phyloP scores from a whole-genome alignment of 2,113 vertebrate species.

The Corythoichthys intestinalis region DNA sequence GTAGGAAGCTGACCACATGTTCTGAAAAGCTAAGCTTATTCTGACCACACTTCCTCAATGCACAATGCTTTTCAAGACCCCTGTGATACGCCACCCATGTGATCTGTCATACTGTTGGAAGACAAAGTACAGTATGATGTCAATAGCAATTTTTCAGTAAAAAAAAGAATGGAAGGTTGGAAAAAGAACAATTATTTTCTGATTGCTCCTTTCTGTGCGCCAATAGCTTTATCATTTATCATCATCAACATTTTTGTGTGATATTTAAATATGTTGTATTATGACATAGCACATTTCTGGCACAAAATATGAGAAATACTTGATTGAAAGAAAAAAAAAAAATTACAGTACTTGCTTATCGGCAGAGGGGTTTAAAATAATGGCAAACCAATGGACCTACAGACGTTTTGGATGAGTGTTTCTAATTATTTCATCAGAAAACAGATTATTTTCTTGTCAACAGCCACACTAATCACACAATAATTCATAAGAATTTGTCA shows the following conservation, averaged over 20 bases:
- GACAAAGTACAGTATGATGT: slow-evolving; percentile 7
- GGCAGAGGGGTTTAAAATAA: not conserved
- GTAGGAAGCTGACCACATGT: slow-evolving; percentile 38
- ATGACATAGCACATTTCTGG: not conserved
- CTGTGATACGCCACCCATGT: slow-evolving; percentile 21
- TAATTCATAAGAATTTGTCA: not conserved
- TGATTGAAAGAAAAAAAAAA: not conserved
- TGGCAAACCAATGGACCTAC: not conserved
- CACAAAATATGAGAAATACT: not conserved
- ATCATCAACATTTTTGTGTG: slow-evolving; percentile 3
- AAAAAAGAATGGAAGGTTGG: slow-evolving; percentile 9
- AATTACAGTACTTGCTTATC: not conserved
- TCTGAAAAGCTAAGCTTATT: slow-evolving; percentile 36
- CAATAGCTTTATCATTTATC: not conserved
- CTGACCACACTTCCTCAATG: slow-evolving; percentile 11
- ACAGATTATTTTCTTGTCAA: not conserved
- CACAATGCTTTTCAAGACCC: slow-evolving; percentile 29
- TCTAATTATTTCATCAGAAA: not conserved
- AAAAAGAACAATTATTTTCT: not conserved
- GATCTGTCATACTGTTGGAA: slow-evolving; percentile 18
- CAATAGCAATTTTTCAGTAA: slow-evolving; percentile 13
- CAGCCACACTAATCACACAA: not conserved
- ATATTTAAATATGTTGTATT: not conserved
- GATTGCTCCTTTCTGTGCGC: not conserved
- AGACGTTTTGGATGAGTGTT: not conserved